Evolutionary conservation across 2,888 invertebrate genomes (phyloP), one percentile per base, ranked within the genome.

Genomic region (Zele albiditarsus): DNA sequence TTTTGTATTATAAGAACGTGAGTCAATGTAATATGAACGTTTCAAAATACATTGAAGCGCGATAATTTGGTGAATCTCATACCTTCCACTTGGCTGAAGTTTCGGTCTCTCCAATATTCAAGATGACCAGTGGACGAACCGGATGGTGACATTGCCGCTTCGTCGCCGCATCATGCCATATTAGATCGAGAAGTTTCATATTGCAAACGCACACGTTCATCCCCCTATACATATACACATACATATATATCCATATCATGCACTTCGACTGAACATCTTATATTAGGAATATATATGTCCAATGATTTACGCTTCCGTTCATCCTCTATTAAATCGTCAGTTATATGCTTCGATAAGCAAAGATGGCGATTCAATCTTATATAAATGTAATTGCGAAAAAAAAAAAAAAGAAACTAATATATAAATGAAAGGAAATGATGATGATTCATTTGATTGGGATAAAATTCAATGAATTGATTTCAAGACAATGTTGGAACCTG

Each of bases 121-220:
- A 88, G 88, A 89, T 89, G 89, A 88, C 89, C 89, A 83, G 81
- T 58, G 74, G 81, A 84, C 57, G 74, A 81, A 83, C 76, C 71
- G 71, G 77, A 80, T 77, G 74, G 83, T 82, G 88, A 87, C 85
- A 86, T 87, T 86, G 88, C 53, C 87, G 89, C 87, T 89, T 87
- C 88, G 88, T 87, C 88, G 88, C 88, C 85, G 84, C 87, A 86
- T 84, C 86, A 80, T 85, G 88, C 86, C 84, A 89, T 89, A 89
- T 89, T 86, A 87, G 86, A 88, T 87, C 85, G 85, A 84, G 84
- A 84, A 86, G 85, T 87, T 86, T 88, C 86, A 89, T 89, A 89
- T 89, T 85, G 87, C 86, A 31, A 31, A 58, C 81, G 80, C 77
- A 71, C 76, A 71, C 28, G 33, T 27, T 58, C 33, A 58, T 42